Evolutionary conservation across 2,113 vertebrate species (phyloP).

Genomic region (Ciconia stormi): DNA sequence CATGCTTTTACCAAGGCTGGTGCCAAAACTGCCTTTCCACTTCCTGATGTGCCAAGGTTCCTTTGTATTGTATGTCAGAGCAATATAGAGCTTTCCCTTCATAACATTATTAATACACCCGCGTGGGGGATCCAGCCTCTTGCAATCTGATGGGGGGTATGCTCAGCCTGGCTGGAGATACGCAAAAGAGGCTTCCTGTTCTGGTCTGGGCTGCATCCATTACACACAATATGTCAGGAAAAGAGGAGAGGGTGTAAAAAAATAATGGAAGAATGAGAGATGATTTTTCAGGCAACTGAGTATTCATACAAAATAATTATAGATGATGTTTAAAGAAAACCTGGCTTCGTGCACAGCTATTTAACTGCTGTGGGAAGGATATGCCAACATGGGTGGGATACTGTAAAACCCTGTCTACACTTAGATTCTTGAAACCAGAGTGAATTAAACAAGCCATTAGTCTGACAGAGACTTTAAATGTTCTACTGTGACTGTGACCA

Average conservation of each 20-base stretch:
- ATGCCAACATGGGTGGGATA: slow-evolving; percentile 33
- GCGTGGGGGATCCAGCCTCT: not conserved
- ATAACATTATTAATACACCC: not conserved
- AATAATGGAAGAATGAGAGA: not conserved
- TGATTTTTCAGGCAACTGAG: not conserved
- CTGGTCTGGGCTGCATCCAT: slow-evolving; percentile 45
- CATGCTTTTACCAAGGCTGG: not conserved
- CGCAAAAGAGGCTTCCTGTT: not conserved
- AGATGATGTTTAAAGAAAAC: not conserved
- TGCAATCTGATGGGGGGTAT: not conserved
- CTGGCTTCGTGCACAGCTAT: not conserved
- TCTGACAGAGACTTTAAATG: not conserved
- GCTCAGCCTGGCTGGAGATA: not conserved
- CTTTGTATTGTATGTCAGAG: not conserved
- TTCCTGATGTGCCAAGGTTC: not conserved
- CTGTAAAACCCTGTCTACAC: not conserved
- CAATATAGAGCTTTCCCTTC: not conserved
- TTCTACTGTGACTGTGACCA: not conserved
- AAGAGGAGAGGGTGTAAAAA: slow-evolving; percentile 2
- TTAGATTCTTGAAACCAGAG: not conserved
- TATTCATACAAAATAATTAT: not conserved
- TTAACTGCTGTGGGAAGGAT: not conserved
- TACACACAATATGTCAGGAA: not conserved
- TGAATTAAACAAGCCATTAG: not conserved
- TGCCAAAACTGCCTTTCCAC: slow-evolving; percentile 30